Evolutionary conservation across 2,113 vertebrate species (phyloP), one percentile per base, ranked within the genome.

Genomic region (Brachyistius frenatus): DNA sequence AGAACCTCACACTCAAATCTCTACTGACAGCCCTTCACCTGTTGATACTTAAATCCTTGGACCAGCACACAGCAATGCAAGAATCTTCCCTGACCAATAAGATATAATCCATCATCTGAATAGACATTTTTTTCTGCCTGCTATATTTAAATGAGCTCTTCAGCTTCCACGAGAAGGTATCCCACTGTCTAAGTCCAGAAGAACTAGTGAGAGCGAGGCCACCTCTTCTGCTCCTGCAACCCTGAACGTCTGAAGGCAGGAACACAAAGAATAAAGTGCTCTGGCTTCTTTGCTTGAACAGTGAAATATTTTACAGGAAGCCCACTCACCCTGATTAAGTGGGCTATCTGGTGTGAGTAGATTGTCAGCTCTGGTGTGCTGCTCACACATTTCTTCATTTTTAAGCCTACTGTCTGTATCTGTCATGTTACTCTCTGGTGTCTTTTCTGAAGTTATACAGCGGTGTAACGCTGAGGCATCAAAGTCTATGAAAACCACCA

Each of bases 181-280:
- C 44, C 44, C 32, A 44, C 44, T 47, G 36, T 69, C 60, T 39
- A 23, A 23, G 23, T 23, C 23, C 23, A 23, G 23, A 23, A 1
- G 23, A 23, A 23, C 23, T 23, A 61, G 41, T 70, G 58, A 76
- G 44, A 75, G 70, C 61, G 46, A 69, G 54, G 16, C 67, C 55
- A 62, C 10, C 52, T 63, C 73, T 66, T 80, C 80, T 46, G 66
- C 86, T 83, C 78, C 47, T 78, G 66, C 74, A 81, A 71, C 64
- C 14, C 63, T 11, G 53, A 82, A 64, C 50, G 55, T 86, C 82
- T 67, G 84, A 84, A 73, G 66, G 47, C 63, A 55, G 75, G 74
- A 84, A 93, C 77, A 89, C 78, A 86, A 81, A 87, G 57, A 88
- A 91, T 78, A 91, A 93, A 76, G 91, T 52, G 81, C 78, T 77